Conservation (phyloP, 2,888 invertebrate species). For the Drosophila rellima region DNA sequence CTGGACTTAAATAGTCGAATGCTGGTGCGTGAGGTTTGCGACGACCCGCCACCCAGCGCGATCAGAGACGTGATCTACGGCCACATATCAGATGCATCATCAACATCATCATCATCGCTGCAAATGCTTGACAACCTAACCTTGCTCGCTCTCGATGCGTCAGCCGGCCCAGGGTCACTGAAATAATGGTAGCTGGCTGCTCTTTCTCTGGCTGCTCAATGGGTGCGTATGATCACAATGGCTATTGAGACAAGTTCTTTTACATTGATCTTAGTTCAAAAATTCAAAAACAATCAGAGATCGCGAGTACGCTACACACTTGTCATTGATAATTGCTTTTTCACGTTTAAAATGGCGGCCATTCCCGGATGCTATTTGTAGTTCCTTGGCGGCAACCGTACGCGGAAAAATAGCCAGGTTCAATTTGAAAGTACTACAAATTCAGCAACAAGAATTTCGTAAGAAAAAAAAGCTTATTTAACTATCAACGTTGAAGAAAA, state of each 20-base stretch:
- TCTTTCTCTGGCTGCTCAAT: slow-evolving; percentile 24
- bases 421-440: background rate
- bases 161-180: slow-evolving; percentile 49
- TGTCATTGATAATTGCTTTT: slow-evolving; percentile 26
- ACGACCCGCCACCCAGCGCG: slow-evolving; percentile 18
- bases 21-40: slow-evolving; percentile 31
- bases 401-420: background rate
- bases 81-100: slow-evolving; percentile 60
- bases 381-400: slow-evolving; percentile 33
- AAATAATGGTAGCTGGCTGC: slow-evolving; percentile 3
- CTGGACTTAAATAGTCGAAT: slow-evolving; percentile 54
- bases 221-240: slow-evolving; percentile 19
- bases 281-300: background rate
- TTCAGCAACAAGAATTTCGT: background rate
- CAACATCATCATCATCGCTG: slow-evolving; percentile 26
- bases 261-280: background rate
- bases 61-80: slow-evolving; percentile 64
- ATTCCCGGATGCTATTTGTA: slow-evolving; percentile 25
- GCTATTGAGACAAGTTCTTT: background rate
- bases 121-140: slow-evolving; percentile 43
- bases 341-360: slow-evolving; percentile 20
- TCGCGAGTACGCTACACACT: slow-evolving; percentile 4
- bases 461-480: background rate
- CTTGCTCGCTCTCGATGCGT: slow-evolving; percentile 50
- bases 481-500: no score